These are phyloP conservation scores for Xestia ashworthii DNA, from an alignment of 2,888 invertebrate genomes.

Conservation along the genomic window DNA sequence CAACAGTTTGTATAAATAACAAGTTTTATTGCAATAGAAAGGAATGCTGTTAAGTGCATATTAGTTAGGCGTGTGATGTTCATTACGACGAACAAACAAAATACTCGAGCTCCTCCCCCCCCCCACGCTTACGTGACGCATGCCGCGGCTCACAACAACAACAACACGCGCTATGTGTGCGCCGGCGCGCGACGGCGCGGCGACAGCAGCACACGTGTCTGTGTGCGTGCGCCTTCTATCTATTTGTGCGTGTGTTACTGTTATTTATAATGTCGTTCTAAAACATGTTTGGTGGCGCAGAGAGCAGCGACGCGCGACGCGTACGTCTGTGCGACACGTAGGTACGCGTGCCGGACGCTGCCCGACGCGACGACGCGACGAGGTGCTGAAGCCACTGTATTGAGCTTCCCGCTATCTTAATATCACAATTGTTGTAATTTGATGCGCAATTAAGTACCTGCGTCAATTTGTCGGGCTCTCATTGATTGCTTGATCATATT, in stretches of 20 bases:
- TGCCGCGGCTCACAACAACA: conserved; percentile 26
- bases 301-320: background rate
- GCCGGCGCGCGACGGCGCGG: too few relatives aligned
- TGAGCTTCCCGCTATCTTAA: conserved; percentile 13
- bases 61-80: conserved; percentile 16
- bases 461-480: background rate
- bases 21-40: conserved; percentile 54
- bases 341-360: background rate
- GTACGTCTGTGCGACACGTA: background rate
- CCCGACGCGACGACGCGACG: background rate
- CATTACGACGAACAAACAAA: conserved; percentile 40
- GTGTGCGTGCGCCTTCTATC: conserved; percentile 15
- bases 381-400: background rate
- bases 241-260: conserved; percentile 41
- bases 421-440: conserved; percentile 17
- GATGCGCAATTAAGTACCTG: conserved; percentile 21
- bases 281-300: conserved; percentile 55
- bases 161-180: conserved; percentile 21
- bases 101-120: conserved; percentile 10
- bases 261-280: conserved; percentile 42
- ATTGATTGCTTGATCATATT: background rate
- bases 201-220: background rate
- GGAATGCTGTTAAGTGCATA: conserved; percentile 39
- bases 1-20: conserved; percentile 35
- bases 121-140: conserved; percentile 30